phyloP scores from a whole-genome alignment of 2,113 vertebrate species.

The Rhineura floridana region DNA sequence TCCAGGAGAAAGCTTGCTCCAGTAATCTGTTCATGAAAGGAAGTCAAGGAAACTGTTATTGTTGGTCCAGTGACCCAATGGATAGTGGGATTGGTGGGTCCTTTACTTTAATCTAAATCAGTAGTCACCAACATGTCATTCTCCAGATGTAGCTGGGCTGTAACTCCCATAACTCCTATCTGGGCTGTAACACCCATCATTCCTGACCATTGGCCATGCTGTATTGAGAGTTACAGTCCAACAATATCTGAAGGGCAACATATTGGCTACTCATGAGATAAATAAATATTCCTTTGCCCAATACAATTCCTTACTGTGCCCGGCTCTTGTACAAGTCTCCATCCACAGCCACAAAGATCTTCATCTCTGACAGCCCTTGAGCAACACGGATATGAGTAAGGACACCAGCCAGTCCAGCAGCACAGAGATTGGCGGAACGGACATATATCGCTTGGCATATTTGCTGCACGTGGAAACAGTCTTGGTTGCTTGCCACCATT shows the following conservation, averaged over 20 bases:
- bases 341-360: constrained; percentile 78
- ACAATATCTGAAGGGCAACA: not conserved
- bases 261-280: not conserved
- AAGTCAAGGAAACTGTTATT: not conserved
- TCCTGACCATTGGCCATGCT: not conserved
- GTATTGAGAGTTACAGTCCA: not conserved
- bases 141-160: too few species aligned
- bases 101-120: not conserved
- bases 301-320: constrained; percentile 54
- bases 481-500: constrained; percentile 59
- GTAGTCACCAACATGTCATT: too few species aligned
- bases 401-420: constrained; percentile 79
- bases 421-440: constrained; percentile 78
- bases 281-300: not conserved
- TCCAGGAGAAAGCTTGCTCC: not conserved
- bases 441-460: constrained; percentile 76
- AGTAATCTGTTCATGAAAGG: not conserved
- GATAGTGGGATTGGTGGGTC: not conserved
- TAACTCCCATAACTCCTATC: too few species aligned
- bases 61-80: not conserved
- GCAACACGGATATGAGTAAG: constrained; percentile 74
- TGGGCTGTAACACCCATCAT: too few species aligned
- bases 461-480: constrained; percentile 71
- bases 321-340: constrained; percentile 74
- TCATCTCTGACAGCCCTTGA: constrained; percentile 59